Evolutionary conservation across 2,113 vertebrate species (phyloP).

Genomic region (Etheostoma cragini): DNA sequence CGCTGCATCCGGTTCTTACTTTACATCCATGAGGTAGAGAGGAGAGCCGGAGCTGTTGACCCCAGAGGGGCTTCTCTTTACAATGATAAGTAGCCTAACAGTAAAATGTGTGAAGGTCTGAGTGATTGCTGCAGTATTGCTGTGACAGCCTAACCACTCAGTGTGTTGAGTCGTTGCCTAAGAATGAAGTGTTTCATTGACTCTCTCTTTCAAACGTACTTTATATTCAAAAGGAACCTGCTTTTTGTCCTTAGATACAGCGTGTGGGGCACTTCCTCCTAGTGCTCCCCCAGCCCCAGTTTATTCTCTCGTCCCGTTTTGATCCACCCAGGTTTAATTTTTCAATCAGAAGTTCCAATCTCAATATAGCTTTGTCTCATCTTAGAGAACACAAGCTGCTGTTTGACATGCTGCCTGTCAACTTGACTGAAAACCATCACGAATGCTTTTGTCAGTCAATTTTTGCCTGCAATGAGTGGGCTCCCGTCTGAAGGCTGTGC

Average conservation of each 20-base stretch:
- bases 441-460: conserved; percentile 10
- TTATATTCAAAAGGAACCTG: not conserved
- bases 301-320: conserved; percentile 13
- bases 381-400: conserved; percentile 10
- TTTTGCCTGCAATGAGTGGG: conserved; percentile 13
- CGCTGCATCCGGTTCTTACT: no score
- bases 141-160: no score
- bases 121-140: no score
- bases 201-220: not conserved
- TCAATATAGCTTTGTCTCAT: conserved; percentile 21
- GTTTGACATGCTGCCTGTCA: conserved; percentile 58
- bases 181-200: no score
- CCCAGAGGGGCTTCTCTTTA: no score
- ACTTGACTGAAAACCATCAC: conserved; percentile 49
- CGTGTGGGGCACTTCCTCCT: not conserved
- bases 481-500: conserved; percentile 24
- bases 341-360: conserved; percentile 38
- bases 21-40: no score
- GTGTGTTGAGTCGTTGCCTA: no score
- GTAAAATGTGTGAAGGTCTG: no score
- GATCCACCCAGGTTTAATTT: conserved; percentile 31
- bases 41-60: no score
- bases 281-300: not conserved
- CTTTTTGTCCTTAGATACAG: not conserved
- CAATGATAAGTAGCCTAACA: no score